Evolutionary conservation across 1,140 invertebrate species (phyloP), one percentile per base, ranked within the genome.

Genomic region (Trichonephila inaurata): DNA sequence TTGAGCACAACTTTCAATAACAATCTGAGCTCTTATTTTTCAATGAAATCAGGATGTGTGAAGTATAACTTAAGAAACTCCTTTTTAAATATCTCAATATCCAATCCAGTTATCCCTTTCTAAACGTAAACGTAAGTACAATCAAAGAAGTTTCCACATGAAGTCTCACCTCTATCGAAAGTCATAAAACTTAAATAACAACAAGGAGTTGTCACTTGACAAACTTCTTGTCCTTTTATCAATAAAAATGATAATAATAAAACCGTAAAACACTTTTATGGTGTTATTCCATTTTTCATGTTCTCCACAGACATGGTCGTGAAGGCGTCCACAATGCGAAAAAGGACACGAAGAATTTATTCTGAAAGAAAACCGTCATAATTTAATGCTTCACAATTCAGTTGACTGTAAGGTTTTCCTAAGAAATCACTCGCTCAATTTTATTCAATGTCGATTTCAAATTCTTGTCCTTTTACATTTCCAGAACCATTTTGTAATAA

Each of bases 161-260:
- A 51, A 51, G 21, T 6, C 16, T 64, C 62, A 40, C 33, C 18
- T 77, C 69, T 33, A 12, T 18, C 4, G 72, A 77, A 77, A 28
- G n/a, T 40, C 72, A 40, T 77, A 77, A 77, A 77, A 77, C 72
- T 77, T 77, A 28, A 77, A 28, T 77, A 77, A 40, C 28, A 33
- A 16, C 28, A 77, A 77, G 28, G 72, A 33, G 72, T 12, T 77
- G 72, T 77, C 72, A 28, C 28, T 77, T 33, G 72, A 7, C 28
- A 77, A 77, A 77, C 28, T 14, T 77, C 72, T 24, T 77, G 72
- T 77, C 72, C 72, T 77, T 28, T 77, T 77, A 28, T 16, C 72
- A 77, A 77, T 77, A 77, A 77, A 77, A 77, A 77, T 77, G 33
- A 40, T 40, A 3, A 40, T 40, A 40, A 40, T 40, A 40, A 77